Evolutionary conservation across 1,140 invertebrate genomes (phyloP).

Genomic region (Drosophila funebris): DNA sequence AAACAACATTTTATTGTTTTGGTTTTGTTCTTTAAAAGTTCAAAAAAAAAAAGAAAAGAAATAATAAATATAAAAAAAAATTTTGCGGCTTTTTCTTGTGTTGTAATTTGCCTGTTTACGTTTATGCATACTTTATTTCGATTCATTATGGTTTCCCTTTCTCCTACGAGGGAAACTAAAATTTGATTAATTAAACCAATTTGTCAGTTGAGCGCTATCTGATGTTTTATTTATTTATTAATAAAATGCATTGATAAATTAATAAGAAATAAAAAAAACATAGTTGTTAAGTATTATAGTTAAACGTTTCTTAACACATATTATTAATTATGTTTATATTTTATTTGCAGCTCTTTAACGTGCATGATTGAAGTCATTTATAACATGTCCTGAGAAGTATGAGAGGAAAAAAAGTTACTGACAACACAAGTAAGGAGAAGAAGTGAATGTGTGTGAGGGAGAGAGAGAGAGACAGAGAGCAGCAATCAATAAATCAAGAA

Average conservation of each 20-base stretch:
- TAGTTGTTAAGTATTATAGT: no score
- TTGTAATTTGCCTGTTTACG: slow-evolving; percentile 37
- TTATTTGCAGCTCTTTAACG: slow-evolving; percentile 42
- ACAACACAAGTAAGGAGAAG: slow-evolving; percentile 28
- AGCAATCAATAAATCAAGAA: slow-evolving; percentile 30
- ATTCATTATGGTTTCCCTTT: slow-evolving; percentile 19
- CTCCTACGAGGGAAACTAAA: no score
- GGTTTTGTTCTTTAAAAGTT: neutral
- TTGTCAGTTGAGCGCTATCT: no score
- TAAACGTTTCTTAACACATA: neutral
- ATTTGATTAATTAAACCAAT: no score
- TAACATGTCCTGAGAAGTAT: slow-evolving; percentile 42
- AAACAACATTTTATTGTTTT: slow-evolving; percentile 29
- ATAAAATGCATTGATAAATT: neutral
- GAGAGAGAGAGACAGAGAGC: neutral
- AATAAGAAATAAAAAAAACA: neutral
- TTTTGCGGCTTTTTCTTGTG: slow-evolving; percentile 30
- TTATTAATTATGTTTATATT: slow-evolving; percentile 14
- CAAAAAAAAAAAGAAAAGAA: neutral
- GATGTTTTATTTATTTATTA: no score
- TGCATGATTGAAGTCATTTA: slow-evolving; percentile 52
- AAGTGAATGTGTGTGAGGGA: slow-evolving; percentile 1
- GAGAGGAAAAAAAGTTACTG: slow-evolving; percentile 25
- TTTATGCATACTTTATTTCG: slow-evolving; percentile 16
- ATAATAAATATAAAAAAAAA: no score